Evolutionary conservation across 2,113 vertebrate species (phyloP).

Genomic region (Bathybates hornii): DNA sequence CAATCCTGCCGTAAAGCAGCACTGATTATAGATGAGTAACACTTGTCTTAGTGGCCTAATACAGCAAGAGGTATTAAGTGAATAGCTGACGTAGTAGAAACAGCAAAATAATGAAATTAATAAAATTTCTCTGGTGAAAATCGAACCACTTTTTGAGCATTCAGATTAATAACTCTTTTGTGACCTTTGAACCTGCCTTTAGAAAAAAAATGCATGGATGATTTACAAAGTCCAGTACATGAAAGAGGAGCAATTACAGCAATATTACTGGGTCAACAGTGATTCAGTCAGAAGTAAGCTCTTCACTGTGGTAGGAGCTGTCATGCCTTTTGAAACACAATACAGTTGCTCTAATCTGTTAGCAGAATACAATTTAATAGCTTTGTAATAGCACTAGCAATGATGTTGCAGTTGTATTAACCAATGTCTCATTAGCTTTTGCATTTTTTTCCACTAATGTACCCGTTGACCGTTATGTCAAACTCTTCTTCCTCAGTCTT

Average conservation of each 20-base stretch:
- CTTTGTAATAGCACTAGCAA: neutral
- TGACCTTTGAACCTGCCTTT: neutral
- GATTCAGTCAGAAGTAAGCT: neutral
- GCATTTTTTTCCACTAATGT: neutral
- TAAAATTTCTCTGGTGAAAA: neutral
- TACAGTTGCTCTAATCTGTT: neutral
- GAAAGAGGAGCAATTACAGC: neutral
- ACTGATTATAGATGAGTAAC: neutral
- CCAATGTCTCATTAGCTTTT: neutral
- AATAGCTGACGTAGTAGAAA: neutral
- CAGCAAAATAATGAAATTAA: neutral
- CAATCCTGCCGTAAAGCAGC: neutral
- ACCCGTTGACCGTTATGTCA: neutral
- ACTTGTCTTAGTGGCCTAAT: neutral
- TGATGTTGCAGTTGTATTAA: neutral
- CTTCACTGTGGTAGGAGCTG: neutral
- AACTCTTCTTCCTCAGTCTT: neutral
- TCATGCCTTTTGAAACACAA: neutral
- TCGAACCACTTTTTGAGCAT: neutral
- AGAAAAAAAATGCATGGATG: neutral
- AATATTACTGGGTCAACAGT: conserved; percentile 1
- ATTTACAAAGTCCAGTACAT: neutral
- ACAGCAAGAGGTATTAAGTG: neutral
- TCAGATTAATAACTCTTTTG: neutral
- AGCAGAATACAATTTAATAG: neutral